Evolutionary conservation across 2,113 vertebrate genomes (phyloP).

Genomic region (Motacilla tschutschensis): DNA sequence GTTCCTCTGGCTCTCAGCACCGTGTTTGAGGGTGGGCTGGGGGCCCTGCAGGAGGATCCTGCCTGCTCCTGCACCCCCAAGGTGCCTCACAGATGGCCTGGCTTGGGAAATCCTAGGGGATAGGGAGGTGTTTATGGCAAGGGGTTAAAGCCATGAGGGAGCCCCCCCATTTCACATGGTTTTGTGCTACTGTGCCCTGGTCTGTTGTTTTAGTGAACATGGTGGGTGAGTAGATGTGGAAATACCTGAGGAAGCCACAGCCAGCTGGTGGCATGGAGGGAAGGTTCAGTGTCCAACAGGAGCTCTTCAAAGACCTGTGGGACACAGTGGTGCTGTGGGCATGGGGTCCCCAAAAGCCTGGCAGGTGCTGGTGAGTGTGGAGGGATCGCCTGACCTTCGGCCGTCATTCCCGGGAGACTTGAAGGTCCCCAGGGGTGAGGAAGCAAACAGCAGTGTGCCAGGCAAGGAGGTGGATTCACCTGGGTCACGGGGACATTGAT

Average conservation of each 20-base stretch:
- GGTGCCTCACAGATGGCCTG: not conserved
- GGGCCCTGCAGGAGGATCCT: constrained; percentile 45
- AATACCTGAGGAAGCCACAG: constrained; percentile 78
- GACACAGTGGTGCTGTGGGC: fast-evolving
- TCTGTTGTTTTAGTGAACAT: constrained; percentile 69
- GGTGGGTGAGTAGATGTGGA: not conserved
- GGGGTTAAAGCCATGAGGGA: not conserved
- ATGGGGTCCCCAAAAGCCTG: not conserved
- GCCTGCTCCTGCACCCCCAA: constrained; percentile 62
- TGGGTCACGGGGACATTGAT: constrained; percentile 76
- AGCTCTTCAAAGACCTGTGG: constrained; percentile 73
- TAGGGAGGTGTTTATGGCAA: not conserved
- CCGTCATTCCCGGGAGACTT: constrained; percentile 75
- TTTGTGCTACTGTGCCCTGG: constrained; percentile 34
- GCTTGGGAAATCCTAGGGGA: constrained; percentile 63
- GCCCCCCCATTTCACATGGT: fast-evolving
- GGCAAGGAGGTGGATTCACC: constrained; percentile 78
- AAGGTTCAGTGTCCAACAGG: constrained; percentile 59
- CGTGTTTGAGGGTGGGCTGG: constrained; percentile 60
- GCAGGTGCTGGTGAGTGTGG: not conserved
- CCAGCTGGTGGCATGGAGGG: constrained; percentile 77
- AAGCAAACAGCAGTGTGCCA: constrained; percentile 74
- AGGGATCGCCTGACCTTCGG: constrained; percentile 52
- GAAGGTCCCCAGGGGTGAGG: constrained; percentile 70
- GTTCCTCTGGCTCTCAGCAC: constrained; percentile 66